Evolutionary conservation across 2,888 invertebrate species (phyloP), one percentile per base, ranked within the genome.

Genomic region (Drosophila dives): DNA sequence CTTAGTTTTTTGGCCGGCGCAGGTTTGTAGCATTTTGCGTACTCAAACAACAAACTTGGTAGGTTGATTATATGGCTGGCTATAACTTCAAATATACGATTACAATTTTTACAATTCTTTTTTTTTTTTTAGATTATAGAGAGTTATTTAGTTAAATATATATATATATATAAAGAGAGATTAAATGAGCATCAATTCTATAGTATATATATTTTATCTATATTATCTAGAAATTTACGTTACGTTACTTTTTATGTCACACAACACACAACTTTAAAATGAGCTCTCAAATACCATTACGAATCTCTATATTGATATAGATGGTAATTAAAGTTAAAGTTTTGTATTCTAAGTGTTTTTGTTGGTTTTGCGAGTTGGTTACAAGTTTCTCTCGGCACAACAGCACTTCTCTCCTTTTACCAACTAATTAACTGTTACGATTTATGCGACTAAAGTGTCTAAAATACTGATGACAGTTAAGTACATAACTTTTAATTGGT

Each of bases 1-100:
- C 83, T 81, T 81, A 75, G 84, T 80, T 86, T 86, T 86, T 89
- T 90, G 91, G 91, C 91, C 91, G 91, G 91, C 91, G 81, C 91
- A 91, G 90, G 77, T 84, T 84, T 84, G 91, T 91, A 91, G 90
- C 91, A 83, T 89, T 86, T 86, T 86, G 83, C 83, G 86, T 88
- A 85, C 81, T 83, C 81, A 85, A 83, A 81, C 80, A 86, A 86
- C 84, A 82, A 85, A 84, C 82, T 77, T 79, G 77, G 80, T 66
- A 80, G 80, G 74, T 82, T 61, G 80, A 74, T 77, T 81, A 79
- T 81, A 81, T 77, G 81, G 88, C 88, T 86, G 85, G 85, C 88
- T 86, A 86, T 85, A 86, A 80, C 85, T 86, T 86, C 83, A 87
- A 86, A 83, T 77, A 85, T 85, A 84, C 82, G 86, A 80, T 70